Evolutionary conservation across 2,888 invertebrate genomes (phyloP).

Genomic region (Ecliptopera silaceata): DNA sequence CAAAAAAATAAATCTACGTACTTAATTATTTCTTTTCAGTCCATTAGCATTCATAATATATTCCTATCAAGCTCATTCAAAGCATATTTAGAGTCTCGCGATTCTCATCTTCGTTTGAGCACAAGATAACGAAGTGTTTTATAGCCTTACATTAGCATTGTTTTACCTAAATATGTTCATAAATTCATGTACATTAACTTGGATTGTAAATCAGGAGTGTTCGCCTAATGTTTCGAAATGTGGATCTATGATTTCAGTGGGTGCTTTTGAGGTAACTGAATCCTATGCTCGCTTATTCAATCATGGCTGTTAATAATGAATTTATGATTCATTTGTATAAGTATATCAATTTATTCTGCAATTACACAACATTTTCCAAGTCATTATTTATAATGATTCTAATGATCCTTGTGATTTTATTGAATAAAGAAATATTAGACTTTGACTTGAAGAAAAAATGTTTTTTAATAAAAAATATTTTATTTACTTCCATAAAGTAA

Average conservation of each 20-base stretch:
- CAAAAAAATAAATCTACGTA: neutral
- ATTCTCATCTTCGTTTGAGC: slow-evolving; percentile 26
- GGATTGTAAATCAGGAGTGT: slow-evolving; percentile 26
- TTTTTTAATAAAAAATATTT: no score
- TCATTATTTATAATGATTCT: no score
- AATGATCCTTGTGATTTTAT: no score
- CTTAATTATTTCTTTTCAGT: slow-evolving; percentile 3
- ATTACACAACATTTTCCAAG: no score
- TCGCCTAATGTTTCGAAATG: slow-evolving; percentile 23
- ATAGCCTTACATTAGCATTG: slow-evolving; percentile 29
- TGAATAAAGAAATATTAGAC: no score
- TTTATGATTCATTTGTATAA: no score
- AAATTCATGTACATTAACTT: slow-evolving; percentile 32
- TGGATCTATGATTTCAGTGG: slow-evolving; percentile 21
- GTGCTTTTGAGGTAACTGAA: neutral
- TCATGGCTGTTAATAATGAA: neutral
- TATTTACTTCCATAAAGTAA: no score
- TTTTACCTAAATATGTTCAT: slow-evolving; percentile 33
- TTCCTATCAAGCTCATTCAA: slow-evolving; percentile 24
- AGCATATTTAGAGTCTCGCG: slow-evolving; percentile 28
- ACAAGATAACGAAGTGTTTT: slow-evolving; percentile 31
- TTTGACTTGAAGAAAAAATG: no score
- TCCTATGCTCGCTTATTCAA: slow-evolving; percentile 5
- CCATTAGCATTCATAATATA: slow-evolving; percentile 17
- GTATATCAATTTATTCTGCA: no score